Evolutionary conservation across 92 coral and sea anemone species (phyloP), one percentile per base, ranked within the genome.

Genomic region (Ricordea florida): DNA sequence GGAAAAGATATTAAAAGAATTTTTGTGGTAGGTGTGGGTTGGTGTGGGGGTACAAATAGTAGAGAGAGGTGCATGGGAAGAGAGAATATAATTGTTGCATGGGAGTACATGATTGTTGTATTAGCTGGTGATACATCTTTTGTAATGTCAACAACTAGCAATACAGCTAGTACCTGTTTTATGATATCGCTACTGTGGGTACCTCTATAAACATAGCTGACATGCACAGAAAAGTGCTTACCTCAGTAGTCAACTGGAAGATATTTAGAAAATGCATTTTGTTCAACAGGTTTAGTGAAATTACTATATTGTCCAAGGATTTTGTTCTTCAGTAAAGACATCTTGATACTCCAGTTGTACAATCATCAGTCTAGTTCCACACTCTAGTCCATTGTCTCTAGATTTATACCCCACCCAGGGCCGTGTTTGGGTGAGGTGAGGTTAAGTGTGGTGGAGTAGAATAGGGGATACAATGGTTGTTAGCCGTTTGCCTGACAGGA

Each of bases 161-260:
- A 55, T 68, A 29, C 75, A 68, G 60, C 60, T 68, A 68, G 59
- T 55, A 42, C 25, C 58, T 51, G 16, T 51, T 51, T 23, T 51
- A 51, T 23, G 16, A 24, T 51, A 23, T 51, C 58, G 14, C 58
- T 23, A 32, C 36, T n/a, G n/a, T n/a, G n/a, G n/a, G 13, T 68
- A 66, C 57, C 27, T 65, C 28, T 10, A 43, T 43, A 30, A 66
- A 47, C 74, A 68, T 31, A 46, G 46, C 41, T 68, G 59, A 68
- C 59, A 32, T 48, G 23, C 60, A 14, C 62, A 33, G 29, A 17
- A 17, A 22, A 1, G 41, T 55, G 57, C 23, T 68, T 68, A 49
- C 47, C 5, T 68, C n/a, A n/a, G n/a, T 29, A 32, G 28, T 17
- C 43, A 68, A 47, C 75, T 47, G 59, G 14, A 48, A 38, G 46